A percentile compares a stretch with the other conserved stretches of the same genome.
Conservation (phyloP, 2,888 invertebrate genomes). For the Ichneumoninae sp. region DNA sequence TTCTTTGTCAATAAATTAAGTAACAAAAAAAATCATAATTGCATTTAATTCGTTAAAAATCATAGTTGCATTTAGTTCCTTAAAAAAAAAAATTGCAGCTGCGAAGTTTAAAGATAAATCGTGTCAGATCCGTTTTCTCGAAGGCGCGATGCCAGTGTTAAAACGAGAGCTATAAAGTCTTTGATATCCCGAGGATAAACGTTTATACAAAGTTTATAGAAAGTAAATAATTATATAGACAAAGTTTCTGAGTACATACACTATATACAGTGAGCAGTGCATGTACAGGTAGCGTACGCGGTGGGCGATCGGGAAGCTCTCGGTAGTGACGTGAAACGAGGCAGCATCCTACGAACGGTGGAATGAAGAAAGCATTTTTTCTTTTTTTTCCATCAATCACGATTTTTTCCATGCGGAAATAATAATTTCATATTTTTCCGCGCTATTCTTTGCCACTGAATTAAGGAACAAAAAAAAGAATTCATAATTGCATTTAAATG, state of each 20-base stretch:
- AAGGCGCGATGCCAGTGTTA: no score
- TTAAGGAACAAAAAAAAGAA: neutral
- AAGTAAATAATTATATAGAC: neutral
- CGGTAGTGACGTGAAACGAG: slow-evolving; percentile 15
- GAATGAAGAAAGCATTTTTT: neutral
- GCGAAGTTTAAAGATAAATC: no score
- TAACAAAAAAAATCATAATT: no score
- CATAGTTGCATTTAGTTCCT: no score
- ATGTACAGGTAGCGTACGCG: slow-evolving; percentile 6
- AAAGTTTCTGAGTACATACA: neutral
- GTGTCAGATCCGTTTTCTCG: no score
- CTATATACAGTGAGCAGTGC: neutral
- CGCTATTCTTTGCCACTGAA: neutral
- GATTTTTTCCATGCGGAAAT: neutral
- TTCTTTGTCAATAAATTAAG: no score
- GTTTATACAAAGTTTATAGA: no score
- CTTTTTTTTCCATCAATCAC: neutral
- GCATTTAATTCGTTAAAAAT: no score
- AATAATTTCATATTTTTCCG: neutral
- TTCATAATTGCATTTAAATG: no score
- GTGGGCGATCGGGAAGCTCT: slow-evolving; percentile 27
- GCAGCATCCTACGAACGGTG: neutral
- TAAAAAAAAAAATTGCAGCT: no score
- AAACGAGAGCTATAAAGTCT: no score
- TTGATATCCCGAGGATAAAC: no score